Evolutionary conservation across 2,888 invertebrate genomes (phyloP).

Genomic region (Hirtodrosophila confusa): DNA sequence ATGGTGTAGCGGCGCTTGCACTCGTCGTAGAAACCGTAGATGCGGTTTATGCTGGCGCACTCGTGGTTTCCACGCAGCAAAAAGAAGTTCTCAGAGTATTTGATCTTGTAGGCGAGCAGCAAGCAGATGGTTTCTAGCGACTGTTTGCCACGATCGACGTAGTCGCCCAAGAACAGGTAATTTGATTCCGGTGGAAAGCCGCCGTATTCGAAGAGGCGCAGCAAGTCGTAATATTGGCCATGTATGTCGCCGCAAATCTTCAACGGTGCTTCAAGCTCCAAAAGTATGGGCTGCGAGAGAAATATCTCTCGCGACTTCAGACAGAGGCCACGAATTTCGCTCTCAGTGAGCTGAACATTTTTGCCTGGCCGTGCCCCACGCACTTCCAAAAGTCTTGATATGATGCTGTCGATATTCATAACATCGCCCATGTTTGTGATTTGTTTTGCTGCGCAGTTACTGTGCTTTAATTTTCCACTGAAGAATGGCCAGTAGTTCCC

Average conservation of each 20-base stretch:
- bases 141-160: conserved; percentile 99
- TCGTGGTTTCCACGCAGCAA: conserved; percentile 98
- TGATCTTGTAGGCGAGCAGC: conserved; percentile 98
- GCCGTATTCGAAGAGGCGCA: conserved; percentile 99
- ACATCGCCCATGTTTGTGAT: conserved; percentile 81
- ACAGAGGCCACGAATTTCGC: conserved; percentile 98
- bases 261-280: conserved; percentile 99
- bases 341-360: conserved; percentile 99
- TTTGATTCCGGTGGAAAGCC: conserved; percentile 99
- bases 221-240: conserved; percentile 99
- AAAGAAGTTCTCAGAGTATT: conserved; percentile 99
- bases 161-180: conserved; percentile 99
- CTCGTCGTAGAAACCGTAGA: conserved; percentile 99
- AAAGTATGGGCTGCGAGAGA: conserved; percentile 98
- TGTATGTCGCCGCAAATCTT: conserved; percentile 99
- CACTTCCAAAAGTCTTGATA: conserved; percentile 86
- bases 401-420: conserved; percentile 84
- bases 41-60: conserved; percentile 99
- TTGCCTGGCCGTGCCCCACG: conserved; percentile 99
- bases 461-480: conserved; percentile 51
- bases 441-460: conserved; percentile 46
- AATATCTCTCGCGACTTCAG: conserved; percentile 99
- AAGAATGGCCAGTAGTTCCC: conserved; percentile 60
- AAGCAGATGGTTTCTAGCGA: conserved; percentile 99
- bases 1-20: conserved; percentile 98